Evolutionary conservation across 2,797 vertebrate genomes (phyloP), one percentile per base, ranked within the genome.

Genomic region (Nannoperca obscura): DNA sequence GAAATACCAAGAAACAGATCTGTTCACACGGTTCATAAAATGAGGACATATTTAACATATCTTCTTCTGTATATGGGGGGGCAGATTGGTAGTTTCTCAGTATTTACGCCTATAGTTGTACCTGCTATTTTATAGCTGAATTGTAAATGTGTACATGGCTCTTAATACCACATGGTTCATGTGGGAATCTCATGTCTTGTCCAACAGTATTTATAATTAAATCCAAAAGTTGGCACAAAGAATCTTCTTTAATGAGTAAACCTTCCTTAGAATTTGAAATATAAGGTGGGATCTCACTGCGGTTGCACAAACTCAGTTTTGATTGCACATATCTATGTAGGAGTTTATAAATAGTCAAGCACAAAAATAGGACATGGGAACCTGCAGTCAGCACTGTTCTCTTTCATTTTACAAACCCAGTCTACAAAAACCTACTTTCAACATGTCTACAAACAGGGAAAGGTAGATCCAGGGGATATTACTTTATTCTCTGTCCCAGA

Each of bases 331-430:
- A 40, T 76, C 20, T 80, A 71, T 61, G 62, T 59, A 67, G 63
- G 49, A 44, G 70, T 83, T 86, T 76, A 89, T 63, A 85, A 89
- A 89, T 84, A 90, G 88, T 78, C 30, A 24, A 73, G 78, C 55
- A 71, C 78, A 57, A 70, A 87, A 90, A 86, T 85, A 85, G 86
- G 71, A 76, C 83, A 71, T 8, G n/a, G 42, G 76, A 88, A 80
- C 54, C 73, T 84, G 80, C 78, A 84, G 83, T 90, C 83, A 84
- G 82, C 74, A 85, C 71, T 83, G 78, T 87, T 88, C 81, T 69
- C 57, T 86, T 81, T 84, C 60, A 71, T 85, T 80, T 74, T 65
- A 71, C 52, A 72, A 74, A 67, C 71, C 60, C 46, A 59, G 53
- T 59, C 44, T 65, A 73, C 55, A 58, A 65, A 88, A 83, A 70